Conservation (phyloP, 2,113 vertebrate species). For the Lophotis ruficrista region DNA sequence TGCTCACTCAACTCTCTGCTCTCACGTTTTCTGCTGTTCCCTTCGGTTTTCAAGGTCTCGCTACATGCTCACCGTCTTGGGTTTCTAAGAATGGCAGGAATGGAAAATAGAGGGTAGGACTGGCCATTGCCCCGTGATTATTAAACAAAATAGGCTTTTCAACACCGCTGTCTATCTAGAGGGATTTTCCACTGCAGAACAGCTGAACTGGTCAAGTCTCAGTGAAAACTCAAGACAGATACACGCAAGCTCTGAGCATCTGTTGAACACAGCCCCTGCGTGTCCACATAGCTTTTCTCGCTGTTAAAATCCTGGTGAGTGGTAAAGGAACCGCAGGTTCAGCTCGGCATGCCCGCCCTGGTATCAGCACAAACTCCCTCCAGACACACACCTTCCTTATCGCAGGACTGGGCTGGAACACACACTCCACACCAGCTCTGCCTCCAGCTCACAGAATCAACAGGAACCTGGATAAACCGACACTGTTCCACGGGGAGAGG, state of each 20-base stretch:
- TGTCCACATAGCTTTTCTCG: neutral
- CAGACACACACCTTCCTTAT: constrained; percentile 20
- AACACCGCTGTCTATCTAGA: neutral
- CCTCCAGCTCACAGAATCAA: constrained; percentile 35
- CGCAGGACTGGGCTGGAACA: neutral
- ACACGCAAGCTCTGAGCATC: neutral
- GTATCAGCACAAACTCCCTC: neutral
- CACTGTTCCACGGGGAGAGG: constrained; percentile 13
- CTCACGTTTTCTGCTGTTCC: neutral
- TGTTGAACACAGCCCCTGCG: neutral
- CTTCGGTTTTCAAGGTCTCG: neutral
- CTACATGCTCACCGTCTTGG: neutral
- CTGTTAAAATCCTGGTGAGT: neutral
- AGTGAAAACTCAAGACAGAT: neutral
- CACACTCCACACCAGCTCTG: neutral
- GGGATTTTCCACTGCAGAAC: neutral
- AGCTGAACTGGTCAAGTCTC: neutral
- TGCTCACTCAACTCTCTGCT: neutral
- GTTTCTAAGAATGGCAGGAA: neutral
- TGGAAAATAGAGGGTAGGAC: neutral
- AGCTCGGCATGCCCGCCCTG: neutral
- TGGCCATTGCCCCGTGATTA: neutral
- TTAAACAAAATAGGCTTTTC: neutral
- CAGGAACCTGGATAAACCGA: constrained; percentile 23
- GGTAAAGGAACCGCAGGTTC: neutral